phyloP scores from a whole-genome alignment of 1,140 invertebrate genomes.

The Zeugodacus cucurbitae region DNA sequence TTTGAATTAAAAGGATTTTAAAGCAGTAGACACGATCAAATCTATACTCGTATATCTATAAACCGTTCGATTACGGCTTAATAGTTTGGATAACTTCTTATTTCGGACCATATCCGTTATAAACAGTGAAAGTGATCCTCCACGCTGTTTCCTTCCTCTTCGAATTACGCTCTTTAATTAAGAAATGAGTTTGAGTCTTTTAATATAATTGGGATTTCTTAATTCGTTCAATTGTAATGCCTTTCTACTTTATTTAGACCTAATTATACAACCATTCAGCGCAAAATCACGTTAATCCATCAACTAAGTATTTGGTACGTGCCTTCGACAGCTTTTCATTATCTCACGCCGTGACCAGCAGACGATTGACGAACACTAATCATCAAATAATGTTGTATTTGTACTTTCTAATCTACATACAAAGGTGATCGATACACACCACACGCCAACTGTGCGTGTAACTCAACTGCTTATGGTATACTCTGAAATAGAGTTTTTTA shows the following conservation, averaged over 20 bases:
- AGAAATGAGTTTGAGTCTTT: not conserved
- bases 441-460: not conserved
- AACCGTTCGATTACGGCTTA: no score
- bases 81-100: no score
- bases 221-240: not conserved
- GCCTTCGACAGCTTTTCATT: conserved; percentile 30
- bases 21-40: no score
- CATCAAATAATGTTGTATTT: conserved; percentile 5
- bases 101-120: no score
- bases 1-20: no score
- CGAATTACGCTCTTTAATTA: no score
- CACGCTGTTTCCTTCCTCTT: no score
- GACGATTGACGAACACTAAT: conserved; percentile 11
- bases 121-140: no score
- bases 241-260: not conserved
- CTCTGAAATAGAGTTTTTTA: no score
- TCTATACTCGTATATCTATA: no score
- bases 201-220: not conserved
- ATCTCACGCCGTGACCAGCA: conserved; percentile 17
- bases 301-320: not conserved
- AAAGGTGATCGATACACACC: not conserved
- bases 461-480: not conserved
- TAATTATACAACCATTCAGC: conserved; percentile 9
- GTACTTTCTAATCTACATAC: conserved; percentile 22
- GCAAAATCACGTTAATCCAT: not conserved